Percentiles rank a stretch among this genome's conserved stretches.
Conservation (phyloP, 1,140 invertebrate genomes). For the Spodoptera litura region DNA sequence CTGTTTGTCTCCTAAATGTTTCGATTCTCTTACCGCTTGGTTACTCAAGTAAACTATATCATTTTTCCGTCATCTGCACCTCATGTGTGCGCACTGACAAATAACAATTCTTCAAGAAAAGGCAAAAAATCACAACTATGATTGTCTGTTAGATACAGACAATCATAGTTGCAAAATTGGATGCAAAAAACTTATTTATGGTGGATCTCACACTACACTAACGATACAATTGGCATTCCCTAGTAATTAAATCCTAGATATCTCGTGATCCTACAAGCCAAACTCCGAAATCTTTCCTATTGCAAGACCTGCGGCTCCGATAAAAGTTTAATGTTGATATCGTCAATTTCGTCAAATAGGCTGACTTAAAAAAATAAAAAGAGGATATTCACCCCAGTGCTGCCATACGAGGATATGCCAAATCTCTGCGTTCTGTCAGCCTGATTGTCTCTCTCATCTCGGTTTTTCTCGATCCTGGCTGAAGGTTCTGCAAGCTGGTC, state of each 20-base stretch:
- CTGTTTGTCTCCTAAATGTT: not conserved
- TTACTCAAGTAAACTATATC: not conserved
- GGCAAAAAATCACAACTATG: not conserved
- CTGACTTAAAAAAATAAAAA: too few species aligned
- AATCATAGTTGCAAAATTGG: too few species aligned
- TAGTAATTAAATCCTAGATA: too few species aligned
- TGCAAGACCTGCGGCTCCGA: too few species aligned
- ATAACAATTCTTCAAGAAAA: not conserved
- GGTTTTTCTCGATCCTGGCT: constrained; percentile 67
- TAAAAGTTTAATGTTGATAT: too few species aligned
- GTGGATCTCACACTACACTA: too few species aligned
- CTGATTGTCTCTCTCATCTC: constrained; percentile 68
- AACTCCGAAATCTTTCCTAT: too few species aligned
- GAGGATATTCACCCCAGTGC: constrained; percentile 59
- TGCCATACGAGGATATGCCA: constrained; percentile 80
- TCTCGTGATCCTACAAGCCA: too few species aligned
- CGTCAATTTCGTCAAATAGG: too few species aligned
- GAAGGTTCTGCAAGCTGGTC: constrained; percentile 82
- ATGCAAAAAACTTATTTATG: too few species aligned
- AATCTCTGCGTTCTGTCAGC: constrained; percentile 80
- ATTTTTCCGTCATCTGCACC: constrained; percentile 10
- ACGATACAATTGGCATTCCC: too few species aligned
- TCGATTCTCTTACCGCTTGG: constrained; percentile 11
- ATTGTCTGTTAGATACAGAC: too few species aligned
- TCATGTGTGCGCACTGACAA: not conserved